These are phyloP conservation scores for Cyrtorhinus lividipennis DNA, from an alignment of 1,140 invertebrate genomes.

Conservation along the genomic window DNA sequence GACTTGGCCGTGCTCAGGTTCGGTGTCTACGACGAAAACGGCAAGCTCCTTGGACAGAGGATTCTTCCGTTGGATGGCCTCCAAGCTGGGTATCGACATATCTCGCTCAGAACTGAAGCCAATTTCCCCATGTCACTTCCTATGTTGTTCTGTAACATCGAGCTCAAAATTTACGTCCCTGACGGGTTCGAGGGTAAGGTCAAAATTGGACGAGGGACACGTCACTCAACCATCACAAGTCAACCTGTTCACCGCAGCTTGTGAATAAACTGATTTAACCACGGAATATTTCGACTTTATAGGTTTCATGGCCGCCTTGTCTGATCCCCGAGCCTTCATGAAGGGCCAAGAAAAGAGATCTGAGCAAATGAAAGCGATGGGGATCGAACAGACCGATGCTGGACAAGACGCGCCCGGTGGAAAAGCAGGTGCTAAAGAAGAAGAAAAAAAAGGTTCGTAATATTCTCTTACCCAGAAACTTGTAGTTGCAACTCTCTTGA, in stretches of 20 bases:
- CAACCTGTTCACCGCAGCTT: no score
- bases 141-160: conserved; percentile 97
- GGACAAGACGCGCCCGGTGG: conserved; percentile 36
- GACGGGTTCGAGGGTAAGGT: conserved; percentile 91
- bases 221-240: no score
- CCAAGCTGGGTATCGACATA: conserved; percentile 94
- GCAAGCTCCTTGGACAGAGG: conserved; percentile 89
- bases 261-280: no score
- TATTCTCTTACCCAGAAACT: no score
- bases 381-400: conserved; percentile 66
- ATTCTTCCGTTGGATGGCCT: conserved; percentile 95
- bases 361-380: conserved; percentile 86
- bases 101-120: conserved; percentile 92
- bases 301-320: conserved; percentile 96
- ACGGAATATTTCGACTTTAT: conserved; percentile 19
- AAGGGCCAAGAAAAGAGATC: conserved; percentile 75
- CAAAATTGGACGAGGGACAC: conserved; percentile 9
- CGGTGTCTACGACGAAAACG: conserved; percentile 97
- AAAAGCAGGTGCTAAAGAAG: conserved; percentile 42
- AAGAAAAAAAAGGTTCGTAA: conserved; percentile 46
- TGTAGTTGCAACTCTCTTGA: background rate
- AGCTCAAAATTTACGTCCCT: conserved; percentile 98
- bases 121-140: conserved; percentile 98
- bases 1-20: conserved; percentile 95
- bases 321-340: conserved; percentile 85